These are phyloP conservation scores for Dryobota labecula DNA, from an alignment of 2,888 invertebrate genomes.

Conservation along the genomic window DNA sequence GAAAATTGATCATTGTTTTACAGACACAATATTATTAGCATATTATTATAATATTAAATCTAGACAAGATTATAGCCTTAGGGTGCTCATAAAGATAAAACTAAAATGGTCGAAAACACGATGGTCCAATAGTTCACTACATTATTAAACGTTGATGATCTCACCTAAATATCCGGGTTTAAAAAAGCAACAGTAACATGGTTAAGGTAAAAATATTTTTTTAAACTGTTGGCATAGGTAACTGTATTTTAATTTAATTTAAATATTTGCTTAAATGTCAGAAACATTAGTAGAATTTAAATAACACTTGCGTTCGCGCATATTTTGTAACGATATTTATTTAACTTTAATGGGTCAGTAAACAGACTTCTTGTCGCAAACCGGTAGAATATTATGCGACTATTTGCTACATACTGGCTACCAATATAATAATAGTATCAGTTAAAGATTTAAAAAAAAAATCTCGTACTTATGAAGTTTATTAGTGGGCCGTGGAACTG, in stretches of 20 bases:
- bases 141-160: conserved; percentile 23
- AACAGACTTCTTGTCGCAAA: conserved; percentile 35
- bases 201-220: not conserved
- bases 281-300: conserved; percentile 46
- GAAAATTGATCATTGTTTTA: conserved; percentile 18
- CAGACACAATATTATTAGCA: conserved; percentile 8
- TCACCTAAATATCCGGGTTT: conserved; percentile 24
- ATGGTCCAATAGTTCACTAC: conserved; percentile 4
- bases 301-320: conserved; percentile 32
- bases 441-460: too few species aligned
- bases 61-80: conserved; percentile 32
- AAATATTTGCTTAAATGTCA: conserved; percentile 36
- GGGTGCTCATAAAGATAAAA: conserved; percentile 21
- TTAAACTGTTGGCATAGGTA: not conserved
- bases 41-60: conserved; percentile 15
- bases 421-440: conserved; percentile 12
- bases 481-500: too few species aligned
- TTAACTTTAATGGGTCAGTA: conserved; percentile 49
- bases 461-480: too few species aligned
- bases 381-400: conserved; percentile 38
- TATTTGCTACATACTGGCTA: conserved; percentile 31
- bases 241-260: conserved; percentile 25
- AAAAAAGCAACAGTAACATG: conserved; percentile 10
- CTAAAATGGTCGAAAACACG: conserved; percentile 21
- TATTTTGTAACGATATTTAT: conserved; percentile 48